Evolutionary conservation across 2,113 vertebrate species (phyloP).

Genomic region (Neolamprologus longior): DNA sequence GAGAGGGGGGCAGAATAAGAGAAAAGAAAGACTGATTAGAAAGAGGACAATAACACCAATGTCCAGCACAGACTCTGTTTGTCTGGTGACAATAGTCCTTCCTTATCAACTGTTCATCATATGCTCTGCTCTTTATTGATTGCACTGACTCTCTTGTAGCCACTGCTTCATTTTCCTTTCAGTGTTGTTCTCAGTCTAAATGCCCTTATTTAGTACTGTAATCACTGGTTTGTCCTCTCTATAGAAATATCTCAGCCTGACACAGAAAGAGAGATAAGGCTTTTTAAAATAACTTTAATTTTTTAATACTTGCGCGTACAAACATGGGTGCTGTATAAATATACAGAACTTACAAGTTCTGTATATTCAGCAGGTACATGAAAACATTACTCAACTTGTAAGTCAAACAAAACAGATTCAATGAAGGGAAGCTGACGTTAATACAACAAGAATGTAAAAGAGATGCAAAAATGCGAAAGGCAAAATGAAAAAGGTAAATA

Average conservation of each 20-base stretch:
- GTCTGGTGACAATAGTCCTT: slow-evolving; percentile 6
- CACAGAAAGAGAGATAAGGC: background rate
- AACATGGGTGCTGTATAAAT: background rate
- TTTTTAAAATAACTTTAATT: background rate
- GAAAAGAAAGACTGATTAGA: background rate
- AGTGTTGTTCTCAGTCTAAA: background rate
- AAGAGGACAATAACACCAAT: slow-evolving; percentile 21
- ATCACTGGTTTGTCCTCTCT: background rate
- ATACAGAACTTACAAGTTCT: background rate
- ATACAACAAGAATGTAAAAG: background rate
- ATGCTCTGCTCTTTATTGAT: background rate
- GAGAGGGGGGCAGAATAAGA: background rate
- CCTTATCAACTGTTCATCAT: slow-evolving; percentile 5
- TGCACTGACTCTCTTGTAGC: background rate
- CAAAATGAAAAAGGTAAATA: background rate
- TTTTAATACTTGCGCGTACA: background rate
- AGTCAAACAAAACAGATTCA: background rate
- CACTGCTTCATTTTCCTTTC: background rate
- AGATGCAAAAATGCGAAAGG: background rate
- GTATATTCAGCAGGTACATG: background rate
- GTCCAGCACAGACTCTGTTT: background rate
- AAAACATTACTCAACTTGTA: background rate
- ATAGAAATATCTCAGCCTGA: background rate
- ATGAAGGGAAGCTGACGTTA: background rate
- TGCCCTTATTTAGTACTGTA: background rate